These are phyloP conservation scores for Kryphioiulus occultus DNA, from an alignment of 2,888 invertebrate genomes.

Conservation along the genomic window DNA sequence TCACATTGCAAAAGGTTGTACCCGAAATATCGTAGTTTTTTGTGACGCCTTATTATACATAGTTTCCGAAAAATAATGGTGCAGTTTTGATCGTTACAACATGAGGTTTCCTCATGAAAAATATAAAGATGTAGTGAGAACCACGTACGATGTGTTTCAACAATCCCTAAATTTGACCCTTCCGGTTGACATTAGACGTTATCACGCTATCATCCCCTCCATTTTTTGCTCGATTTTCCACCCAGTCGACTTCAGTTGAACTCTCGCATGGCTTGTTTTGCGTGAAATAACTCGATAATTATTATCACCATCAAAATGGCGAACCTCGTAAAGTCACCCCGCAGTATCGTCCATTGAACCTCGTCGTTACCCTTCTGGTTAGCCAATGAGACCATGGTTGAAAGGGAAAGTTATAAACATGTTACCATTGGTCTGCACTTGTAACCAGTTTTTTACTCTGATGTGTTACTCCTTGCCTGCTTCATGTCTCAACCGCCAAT, in stretches of 20 bases:
- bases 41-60: too few species aligned
- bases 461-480: not conserved
- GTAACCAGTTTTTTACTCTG: not conserved
- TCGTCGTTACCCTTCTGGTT: conserved; percentile 16
- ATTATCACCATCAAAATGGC: conserved; percentile 7
- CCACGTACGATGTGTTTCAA: too few species aligned
- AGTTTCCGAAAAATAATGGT: too few species aligned
- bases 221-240: not conserved
- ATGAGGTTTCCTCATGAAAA: too few species aligned
- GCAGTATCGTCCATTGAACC: not conserved
- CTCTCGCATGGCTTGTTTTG: not conserved
- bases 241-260: not conserved
- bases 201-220: not conserved
- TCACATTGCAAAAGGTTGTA: too few species aligned
- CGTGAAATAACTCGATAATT: conserved; percentile 10
- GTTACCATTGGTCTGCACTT: not conserved
- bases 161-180: not conserved
- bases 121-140: too few species aligned
- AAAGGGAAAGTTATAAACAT: conserved; percentile 16
- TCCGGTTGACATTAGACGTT: too few species aligned
- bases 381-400: not conserved
- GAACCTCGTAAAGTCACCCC: not conserved
- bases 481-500: not conserved
- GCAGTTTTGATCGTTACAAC: too few species aligned
- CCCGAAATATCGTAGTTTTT: too few species aligned